A percentile compares a stretch with the other conserved stretches of the same genome.
Evolutionary conservation across 2,888 invertebrate genomes (phyloP).

Genomic region (Poecilobothrus nobilitatus): DNA sequence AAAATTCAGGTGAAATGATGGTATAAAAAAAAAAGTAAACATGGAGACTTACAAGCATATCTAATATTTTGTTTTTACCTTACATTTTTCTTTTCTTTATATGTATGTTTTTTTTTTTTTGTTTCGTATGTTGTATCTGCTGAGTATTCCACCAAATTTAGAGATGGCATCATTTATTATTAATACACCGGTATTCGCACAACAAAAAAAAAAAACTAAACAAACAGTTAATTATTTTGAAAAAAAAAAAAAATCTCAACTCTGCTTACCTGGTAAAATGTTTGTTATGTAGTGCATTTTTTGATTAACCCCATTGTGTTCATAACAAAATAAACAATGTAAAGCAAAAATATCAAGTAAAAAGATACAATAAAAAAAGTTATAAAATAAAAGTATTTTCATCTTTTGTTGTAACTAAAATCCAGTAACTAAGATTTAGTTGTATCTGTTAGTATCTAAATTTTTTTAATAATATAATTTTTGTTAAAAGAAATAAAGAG

Average conservation of each 20-base stretch:
- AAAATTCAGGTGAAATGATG: not conserved
- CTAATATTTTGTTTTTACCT: not conserved
- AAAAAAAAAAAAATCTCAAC: not conserved
- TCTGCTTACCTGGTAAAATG: not conserved
- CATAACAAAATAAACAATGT: no score
- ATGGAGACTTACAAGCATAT: not conserved
- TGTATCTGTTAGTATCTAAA: no score
- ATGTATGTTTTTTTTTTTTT: not conserved
- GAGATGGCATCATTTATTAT: not conserved
- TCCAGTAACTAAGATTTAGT: no score
- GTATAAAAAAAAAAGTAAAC: not conserved
- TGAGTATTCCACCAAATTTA: conserved; percentile 1
- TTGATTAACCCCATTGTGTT: not conserved
- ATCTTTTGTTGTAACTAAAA: no score
- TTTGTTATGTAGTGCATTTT: not conserved
- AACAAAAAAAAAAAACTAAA: not conserved
- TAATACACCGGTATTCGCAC: not conserved
- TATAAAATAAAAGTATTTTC: no score
- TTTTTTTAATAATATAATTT: no score
- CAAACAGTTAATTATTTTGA: no score
- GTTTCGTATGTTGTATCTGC: not conserved
- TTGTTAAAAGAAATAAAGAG: no score
- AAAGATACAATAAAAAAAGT: no score
- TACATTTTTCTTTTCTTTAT: not conserved
- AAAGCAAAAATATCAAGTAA: no score